Evolutionary conservation across 2,113 vertebrate genomes (phyloP), one percentile per base, ranked within the genome.

Genomic region (Cryptotis parvus): DNA sequence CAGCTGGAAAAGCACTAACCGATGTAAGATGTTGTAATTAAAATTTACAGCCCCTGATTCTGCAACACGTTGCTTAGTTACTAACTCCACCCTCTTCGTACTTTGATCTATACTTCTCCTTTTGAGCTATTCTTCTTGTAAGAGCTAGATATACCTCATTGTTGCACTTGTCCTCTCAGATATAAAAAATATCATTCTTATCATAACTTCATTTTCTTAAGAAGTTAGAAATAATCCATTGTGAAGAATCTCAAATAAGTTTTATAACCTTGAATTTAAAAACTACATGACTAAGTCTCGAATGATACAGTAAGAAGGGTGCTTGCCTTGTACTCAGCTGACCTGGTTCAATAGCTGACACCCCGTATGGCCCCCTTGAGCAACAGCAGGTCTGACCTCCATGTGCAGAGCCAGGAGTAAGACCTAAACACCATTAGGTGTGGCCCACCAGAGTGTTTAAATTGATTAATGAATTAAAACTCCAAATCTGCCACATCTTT

Each of bases 51-150:
- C 37, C 37, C 35, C 80, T 80, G 45, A 78, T 29, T 83, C 93
- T 89, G 69, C 22, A 77, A 45, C 69, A n/a, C 0, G 88, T 72
- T 93, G 85, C 91, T 86, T 94, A 90, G 78, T 58, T 90, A 92
- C 76, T 89, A 73, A 91, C 49, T 74, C n/a, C 43, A 58, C 49
- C 20, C 72, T 83, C 58, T 31, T 89, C 49, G 16, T 24, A 11
- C 49, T 49, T 41, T 58, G 31, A 92, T 74, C 88, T 80, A 33
- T 70, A 82, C 29, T 66, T 93, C n/a, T 9, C 58, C n/a, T 91
- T 68, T 76, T 35, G 66, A 52, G 68, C 18, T 86, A 41, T 80
- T 83, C 16, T 88, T 92, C 78, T 70, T 74, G 27, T 45, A 66
- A 89, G 95, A 84, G n/a, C 15, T 63, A 22, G 33, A 43, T 72